A percentile compares a stretch with the other conserved stretches of the same genome.
Evolutionary conservation across 1,140 invertebrate genomes (phyloP).

Genomic region (Melanaphis sacchari): DNA sequence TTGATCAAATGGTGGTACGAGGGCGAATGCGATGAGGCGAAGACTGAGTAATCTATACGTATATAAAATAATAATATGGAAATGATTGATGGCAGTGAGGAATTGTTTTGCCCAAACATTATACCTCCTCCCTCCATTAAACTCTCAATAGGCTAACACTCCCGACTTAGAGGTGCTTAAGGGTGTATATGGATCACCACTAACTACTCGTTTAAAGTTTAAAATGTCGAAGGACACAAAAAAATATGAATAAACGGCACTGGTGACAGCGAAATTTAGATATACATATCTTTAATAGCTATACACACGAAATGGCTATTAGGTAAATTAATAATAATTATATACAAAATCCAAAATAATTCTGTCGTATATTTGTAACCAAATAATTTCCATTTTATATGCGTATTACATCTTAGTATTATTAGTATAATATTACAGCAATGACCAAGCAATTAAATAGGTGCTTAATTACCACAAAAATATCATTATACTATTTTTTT

Average conservation of each 20-base stretch:
- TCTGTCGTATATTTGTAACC: no score
- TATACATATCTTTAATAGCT: not conserved
- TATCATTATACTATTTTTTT: not conserved
- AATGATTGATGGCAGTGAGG: not conserved
- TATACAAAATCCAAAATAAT: not conserved
- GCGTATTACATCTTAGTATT: no score
- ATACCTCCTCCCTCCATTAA: no score
- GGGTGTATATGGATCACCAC: not conserved
- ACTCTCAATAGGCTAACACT: not conserved
- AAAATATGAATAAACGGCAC: not conserved
- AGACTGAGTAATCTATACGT: not conserved
- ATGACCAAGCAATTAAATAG: no score
- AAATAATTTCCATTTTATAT: no score
- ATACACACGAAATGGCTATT: not conserved
- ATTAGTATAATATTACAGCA: no score
- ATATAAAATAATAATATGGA: not conserved
- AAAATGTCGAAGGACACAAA: not conserved
- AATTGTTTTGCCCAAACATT: not conserved
- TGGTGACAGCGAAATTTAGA: not conserved
- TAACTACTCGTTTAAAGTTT: not conserved
- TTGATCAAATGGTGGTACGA: not conserved
- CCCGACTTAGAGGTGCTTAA: not conserved
- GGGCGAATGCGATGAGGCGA: not conserved
- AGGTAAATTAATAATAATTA: not conserved
- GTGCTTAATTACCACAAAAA: not conserved